Base-by-base conservation (phyloP, 1,140 invertebrate species). In the Drosophila insularis region DNA sequence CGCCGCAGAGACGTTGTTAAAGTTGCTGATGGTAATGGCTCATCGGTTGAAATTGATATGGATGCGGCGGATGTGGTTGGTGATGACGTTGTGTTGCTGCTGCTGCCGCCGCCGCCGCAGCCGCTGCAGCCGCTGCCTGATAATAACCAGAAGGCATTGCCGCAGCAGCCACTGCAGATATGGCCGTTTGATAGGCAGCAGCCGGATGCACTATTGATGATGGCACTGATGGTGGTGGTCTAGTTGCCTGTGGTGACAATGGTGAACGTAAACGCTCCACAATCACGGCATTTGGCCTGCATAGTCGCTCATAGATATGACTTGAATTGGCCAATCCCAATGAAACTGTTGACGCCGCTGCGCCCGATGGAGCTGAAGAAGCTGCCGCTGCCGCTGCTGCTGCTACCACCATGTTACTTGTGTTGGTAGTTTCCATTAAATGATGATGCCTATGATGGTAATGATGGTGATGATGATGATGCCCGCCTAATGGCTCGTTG, bases 21-120 rank as follows among this genome's bases (percentile, higher is more conserved):
- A 90, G 87, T 74, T 90, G 87, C 77, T 90, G 87, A 82, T 90
- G 87, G 74, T 90, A 90, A 14, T 86, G 87, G 77, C 87, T 87
- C 53, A 90, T 14, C 60, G 85, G 40, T 53, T 80, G 84, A 76
- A 87, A 60, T 40, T 89, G 84, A 56, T 85, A 80, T 46, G 71
- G 65, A 71, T 87, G 74, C 10, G 31, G 39, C 10, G 31, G 8
- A 23, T 79, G 77, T 0, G 43, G 43, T 6, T 81, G 75, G 0
- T 53, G 43, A 31, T 73, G 63, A 0, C 56, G 76, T 0, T 56
- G 76, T 0, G 32, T 10, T 71, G 68, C 0, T 21, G 14, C 2
- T 72, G 35, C 60, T 6, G 61, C 19, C 46, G 59, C 39, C 17
- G 62, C 17, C 19, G 46, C 31, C 54, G 59, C 39, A 17, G 62